phyloP scores from a whole-genome alignment of 2,888 invertebrate species.

The Thymelicus lineola region DNA sequence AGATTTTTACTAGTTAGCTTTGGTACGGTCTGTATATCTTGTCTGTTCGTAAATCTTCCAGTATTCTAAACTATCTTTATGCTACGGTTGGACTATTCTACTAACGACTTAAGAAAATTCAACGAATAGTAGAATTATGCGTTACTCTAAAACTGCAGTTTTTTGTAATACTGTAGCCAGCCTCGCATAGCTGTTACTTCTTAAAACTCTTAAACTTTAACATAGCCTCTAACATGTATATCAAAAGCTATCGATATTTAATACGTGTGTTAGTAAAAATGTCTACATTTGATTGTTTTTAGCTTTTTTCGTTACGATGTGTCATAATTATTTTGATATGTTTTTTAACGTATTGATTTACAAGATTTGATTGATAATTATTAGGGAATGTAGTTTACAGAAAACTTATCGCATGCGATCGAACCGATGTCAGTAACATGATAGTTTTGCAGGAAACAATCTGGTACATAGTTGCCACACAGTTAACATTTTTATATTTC shows the following conservation, averaged over 20 bases:
- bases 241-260: neutral
- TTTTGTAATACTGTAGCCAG: neutral
- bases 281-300: neutral
- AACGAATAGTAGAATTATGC: neutral
- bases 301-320: too few species aligned
- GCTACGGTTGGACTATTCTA: neutral
- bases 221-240: conserved; percentile 1
- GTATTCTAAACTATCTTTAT: neutral
- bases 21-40: conserved; percentile 40
- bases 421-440: too few species aligned
- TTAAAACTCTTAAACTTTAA: neutral
- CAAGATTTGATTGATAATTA: too few species aligned
- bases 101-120: neutral
- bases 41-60: neutral
- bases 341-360: too few species aligned
- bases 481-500: too few species aligned
- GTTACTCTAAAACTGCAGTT: neutral
- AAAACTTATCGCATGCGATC: too few species aligned
- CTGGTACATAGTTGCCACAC: too few species aligned
- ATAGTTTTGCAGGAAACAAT: too few species aligned
- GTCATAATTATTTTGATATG: too few species aligned
- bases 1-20: conserved; percentile 37
- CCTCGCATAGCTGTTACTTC: neutral
- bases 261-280: neutral
- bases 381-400: too few species aligned